Evolutionary conservation across 2,113 vertebrate species (phyloP).

Genomic region (Malaclemys terrapin): DNA sequence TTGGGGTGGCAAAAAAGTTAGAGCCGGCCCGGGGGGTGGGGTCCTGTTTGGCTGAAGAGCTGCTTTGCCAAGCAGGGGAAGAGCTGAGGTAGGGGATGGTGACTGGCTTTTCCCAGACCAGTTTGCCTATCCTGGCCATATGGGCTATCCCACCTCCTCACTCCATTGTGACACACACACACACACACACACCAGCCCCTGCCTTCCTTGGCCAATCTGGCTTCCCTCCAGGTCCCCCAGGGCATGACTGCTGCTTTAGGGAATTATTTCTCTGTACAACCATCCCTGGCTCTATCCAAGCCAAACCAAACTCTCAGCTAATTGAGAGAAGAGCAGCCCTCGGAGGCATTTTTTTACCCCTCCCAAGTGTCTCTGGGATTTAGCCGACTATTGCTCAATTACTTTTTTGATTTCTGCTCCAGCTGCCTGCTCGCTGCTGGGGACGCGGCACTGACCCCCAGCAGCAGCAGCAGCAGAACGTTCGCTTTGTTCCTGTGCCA

Average conservation of each 20-base stretch:
- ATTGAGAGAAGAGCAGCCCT: neutral
- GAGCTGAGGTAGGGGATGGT: neutral
- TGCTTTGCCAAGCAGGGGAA: neutral
- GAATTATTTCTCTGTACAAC: neutral
- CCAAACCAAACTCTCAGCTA: neutral
- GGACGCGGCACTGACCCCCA: neutral
- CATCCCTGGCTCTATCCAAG: neutral
- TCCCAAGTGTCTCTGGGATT: conserved; percentile 3
- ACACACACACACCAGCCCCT: neutral
- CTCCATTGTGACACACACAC: neutral
- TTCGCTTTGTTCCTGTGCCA: neutral
- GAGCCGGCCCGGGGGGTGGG: too few relatives aligned
- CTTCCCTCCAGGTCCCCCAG: neutral
- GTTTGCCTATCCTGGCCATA: neutral
- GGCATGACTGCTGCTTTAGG: neutral
- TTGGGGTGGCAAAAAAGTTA: too few relatives aligned
- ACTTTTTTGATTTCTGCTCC: conserved; percentile 12
- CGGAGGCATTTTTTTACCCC: neutral
- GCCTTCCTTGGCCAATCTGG: neutral
- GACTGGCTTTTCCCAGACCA: neutral
- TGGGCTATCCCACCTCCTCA: neutral
- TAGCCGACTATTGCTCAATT: conserved; percentile 9
- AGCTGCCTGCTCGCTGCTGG: neutral
- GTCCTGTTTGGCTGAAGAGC: neutral
- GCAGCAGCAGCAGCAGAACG: conserved; percentile 6